phyloP scores from a whole-genome alignment of 2,888 invertebrate genomes.

The Ophion costatus region DNA sequence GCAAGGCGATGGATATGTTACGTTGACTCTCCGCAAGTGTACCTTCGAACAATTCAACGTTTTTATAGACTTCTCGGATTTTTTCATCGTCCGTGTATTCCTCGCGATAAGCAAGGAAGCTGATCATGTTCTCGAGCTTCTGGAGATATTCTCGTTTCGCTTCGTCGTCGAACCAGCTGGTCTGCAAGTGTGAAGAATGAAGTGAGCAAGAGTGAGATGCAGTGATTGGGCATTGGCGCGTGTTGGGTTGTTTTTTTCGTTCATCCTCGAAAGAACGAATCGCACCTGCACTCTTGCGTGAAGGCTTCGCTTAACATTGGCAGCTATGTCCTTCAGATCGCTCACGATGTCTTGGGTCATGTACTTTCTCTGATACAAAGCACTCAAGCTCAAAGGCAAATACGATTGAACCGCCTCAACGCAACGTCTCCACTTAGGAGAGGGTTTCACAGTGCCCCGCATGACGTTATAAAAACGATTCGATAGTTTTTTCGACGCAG shows the following conservation, averaged over 20 bases:
- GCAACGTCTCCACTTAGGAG: neutral
- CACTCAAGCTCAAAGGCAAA: neutral
- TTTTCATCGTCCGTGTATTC: no score
- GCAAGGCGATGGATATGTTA: no score
- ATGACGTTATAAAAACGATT: neutral
- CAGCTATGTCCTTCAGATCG: neutral
- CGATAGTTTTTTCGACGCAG: neutral
- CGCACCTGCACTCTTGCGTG: neutral
- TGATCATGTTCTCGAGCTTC: no score
- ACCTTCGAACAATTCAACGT: no score
- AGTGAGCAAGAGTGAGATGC: neutral
- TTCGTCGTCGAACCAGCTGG: neutral
- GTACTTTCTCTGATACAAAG: no score
- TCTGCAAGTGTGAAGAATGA: neutral
- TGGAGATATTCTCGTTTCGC: neutral
- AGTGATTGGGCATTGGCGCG: neutral
- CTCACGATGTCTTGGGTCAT: neutral
- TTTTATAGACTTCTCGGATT: no score
- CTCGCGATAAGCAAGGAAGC: no score
- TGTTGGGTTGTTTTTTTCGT: neutral
- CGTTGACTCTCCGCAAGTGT: no score
- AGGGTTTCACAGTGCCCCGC: neutral
- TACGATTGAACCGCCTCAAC: neutral
- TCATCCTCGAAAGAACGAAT: neutral
- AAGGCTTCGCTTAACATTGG: neutral